Evolutionary conservation across 1,140 invertebrate genomes (phyloP).

Genomic region (Melitaea cinxia): DNA sequence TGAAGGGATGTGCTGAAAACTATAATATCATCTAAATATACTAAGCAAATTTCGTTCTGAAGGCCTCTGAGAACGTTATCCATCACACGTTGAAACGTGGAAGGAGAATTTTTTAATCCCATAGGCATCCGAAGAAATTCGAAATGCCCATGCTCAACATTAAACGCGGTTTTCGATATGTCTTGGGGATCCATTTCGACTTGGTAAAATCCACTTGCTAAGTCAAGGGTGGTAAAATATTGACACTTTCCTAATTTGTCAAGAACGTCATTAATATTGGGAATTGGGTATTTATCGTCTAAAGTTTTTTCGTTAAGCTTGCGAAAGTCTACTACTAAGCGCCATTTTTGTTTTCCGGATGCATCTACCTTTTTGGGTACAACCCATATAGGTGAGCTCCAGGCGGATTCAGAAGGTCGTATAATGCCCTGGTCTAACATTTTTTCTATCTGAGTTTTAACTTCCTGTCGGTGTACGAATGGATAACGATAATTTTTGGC

Average conservation of each 20-base stretch:
- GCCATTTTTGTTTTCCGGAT: slow-evolving; percentile 43
- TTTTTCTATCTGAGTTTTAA: slow-evolving; percentile 12
- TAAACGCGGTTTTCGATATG: neutral
- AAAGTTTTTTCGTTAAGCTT: slow-evolving; percentile 45
- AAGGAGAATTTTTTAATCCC: slow-evolving; percentile 34
- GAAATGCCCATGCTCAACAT: neutral
- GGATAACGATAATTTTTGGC: slow-evolving; percentile 17
- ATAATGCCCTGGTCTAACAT: slow-evolving; percentile 23
- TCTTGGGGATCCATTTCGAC: slow-evolving; percentile 16
- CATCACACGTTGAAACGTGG: slow-evolving; percentile 36
- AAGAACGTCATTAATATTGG: neutral
- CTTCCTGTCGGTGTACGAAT: slow-evolving; percentile 18
- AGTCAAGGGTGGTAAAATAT: slow-evolving; percentile 12
- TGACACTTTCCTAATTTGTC: neutral
- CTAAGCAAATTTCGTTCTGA: slow-evolving; percentile 27
- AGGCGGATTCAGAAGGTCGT: too few species aligned
- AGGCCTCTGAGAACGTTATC: slow-evolving; percentile 31
- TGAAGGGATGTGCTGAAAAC: too few species aligned
- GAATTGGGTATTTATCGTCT: slow-evolving; percentile 26
- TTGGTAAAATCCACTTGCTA: slow-evolving; percentile 32
- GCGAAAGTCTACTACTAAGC: slow-evolving; percentile 56
- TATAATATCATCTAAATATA: slow-evolving; percentile 35
- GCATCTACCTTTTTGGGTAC: slow-evolving; percentile 43
- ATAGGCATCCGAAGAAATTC: slow-evolving; percentile 40
- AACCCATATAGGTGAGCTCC: too few species aligned